Conservation (phyloP, 2,888 invertebrate species). For the Adineta ricciae region DNA sequence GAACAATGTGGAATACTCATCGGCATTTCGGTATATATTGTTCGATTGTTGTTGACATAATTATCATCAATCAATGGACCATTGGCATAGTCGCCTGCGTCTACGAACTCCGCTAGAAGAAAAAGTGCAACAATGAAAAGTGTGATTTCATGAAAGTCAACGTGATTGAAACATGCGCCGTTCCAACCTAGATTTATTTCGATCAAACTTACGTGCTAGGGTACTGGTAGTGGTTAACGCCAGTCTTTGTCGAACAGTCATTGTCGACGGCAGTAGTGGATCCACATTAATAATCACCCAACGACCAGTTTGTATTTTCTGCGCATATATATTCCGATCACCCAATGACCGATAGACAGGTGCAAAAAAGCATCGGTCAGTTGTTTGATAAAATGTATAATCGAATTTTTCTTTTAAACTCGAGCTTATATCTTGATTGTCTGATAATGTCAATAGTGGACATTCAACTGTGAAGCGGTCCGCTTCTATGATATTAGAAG, state of each 20-base stretch:
- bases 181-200: too few relatives aligned
- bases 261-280: background rate
- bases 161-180: too few relatives aligned
- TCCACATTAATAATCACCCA: background rate
- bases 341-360: background rate
- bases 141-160: too few relatives aligned
- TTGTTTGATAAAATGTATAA: background rate
- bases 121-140: too few relatives aligned
- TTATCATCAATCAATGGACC: background rate
- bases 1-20: background rate
- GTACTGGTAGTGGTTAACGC: background rate
- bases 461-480: background rate
- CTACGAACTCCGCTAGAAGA: background rate
- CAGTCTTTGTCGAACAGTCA: background rate
- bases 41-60: background rate
- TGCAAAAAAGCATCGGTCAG: background rate
- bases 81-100: background rate
- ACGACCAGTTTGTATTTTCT: background rate
- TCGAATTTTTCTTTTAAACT: background rate
- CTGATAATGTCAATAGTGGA: background rate
- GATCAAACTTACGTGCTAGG: background rate
- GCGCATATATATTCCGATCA: background rate
- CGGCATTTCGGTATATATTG: background rate
- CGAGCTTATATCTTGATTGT: background rate
- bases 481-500: background rate